These are phyloP conservation scores for Euplexia lucipara DNA, from an alignment of 2,888 invertebrate species.

Conservation along the genomic window DNA sequence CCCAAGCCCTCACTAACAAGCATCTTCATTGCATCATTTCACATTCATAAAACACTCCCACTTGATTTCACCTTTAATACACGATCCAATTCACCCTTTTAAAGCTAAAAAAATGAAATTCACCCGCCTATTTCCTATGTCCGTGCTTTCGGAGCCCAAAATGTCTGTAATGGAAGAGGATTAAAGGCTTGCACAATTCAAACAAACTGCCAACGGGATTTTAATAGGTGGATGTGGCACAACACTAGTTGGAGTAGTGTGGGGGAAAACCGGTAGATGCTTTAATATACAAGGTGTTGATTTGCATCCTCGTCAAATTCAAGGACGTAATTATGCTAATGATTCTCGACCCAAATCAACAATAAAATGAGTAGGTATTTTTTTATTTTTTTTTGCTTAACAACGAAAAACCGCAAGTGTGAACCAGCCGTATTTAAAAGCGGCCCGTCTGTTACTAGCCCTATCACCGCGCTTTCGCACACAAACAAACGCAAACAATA, in stretches of 20 bases:
- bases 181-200: slow-evolving; percentile 76
- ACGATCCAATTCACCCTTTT: slow-evolving; percentile 39
- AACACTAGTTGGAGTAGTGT: slow-evolving; percentile 43
- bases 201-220: slow-evolving; percentile 70
- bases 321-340: too few species aligned
- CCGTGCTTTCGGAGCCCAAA: slow-evolving; percentile 38
- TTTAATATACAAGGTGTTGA: too few species aligned
- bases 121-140: slow-evolving; percentile 32
- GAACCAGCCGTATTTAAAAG: too few species aligned
- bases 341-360: too few species aligned
- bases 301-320: too few species aligned
- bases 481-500: too few species aligned
- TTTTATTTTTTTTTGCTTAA: too few species aligned
- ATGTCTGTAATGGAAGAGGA: slow-evolving; percentile 62
- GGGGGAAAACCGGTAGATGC: slow-evolving; percentile 1
- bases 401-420: too few species aligned
- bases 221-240: slow-evolving; percentile 60
- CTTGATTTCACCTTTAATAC: slow-evolving; percentile 47
- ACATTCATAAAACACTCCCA: slow-evolving; percentile 39
- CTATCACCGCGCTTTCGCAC: too few species aligned
- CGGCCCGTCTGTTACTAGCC: too few species aligned
- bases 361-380: too few species aligned
- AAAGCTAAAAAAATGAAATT: slow-evolving; percentile 34
- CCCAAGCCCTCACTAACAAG: slow-evolving; percentile 38
- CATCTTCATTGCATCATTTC: slow-evolving; percentile 47